A percentile compares a stretch with the other conserved stretches of the same genome.
These are phyloP conservation scores for Carcina quercana DNA, from an alignment of 2,888 invertebrate genomes.

Conservation along the genomic window DNA sequence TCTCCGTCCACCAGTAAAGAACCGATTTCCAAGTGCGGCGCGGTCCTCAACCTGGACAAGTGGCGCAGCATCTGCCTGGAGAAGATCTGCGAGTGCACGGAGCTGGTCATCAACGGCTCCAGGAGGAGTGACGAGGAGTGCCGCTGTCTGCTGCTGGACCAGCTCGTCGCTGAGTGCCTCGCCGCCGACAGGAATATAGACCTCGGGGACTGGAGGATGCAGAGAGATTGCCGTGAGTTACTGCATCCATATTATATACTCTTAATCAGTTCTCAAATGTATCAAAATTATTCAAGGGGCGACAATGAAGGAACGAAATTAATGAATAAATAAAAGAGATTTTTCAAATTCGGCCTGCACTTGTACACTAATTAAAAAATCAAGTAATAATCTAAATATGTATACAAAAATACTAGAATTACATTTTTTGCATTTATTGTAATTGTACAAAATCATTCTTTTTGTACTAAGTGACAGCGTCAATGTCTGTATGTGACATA, in stretches of 20 bases:
- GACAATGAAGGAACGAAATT: no score
- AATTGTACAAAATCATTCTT: no score
- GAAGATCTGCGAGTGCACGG: conserved; percentile 83
- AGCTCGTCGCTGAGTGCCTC: conserved; percentile 83
- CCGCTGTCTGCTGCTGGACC: conserved; percentile 80
- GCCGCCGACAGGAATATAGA: conserved; percentile 77
- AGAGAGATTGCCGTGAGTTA: conserved; percentile 80
- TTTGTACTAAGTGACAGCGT: no score
- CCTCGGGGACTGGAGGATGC: conserved; percentile 81
- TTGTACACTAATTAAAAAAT: no score
- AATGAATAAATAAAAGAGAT: no score
- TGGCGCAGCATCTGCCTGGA: conserved; percentile 84
- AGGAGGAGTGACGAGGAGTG: conserved; percentile 62
- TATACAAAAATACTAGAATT: no score
- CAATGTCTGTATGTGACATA: no score
- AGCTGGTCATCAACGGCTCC: conserved; percentile 60
- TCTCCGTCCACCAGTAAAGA: conserved; percentile 59
- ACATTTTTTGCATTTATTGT: no score
- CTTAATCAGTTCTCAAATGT: no score
- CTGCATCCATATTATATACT: not conserved
- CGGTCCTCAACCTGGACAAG: conserved; percentile 77
- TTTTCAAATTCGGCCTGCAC: no score
- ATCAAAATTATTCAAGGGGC: no score
- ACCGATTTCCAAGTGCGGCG: conserved; percentile 78
- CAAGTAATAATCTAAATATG: no score